Conservation (phyloP, 2,797 vertebrate genomes). For the Halcyon smyrnensis region DNA sequence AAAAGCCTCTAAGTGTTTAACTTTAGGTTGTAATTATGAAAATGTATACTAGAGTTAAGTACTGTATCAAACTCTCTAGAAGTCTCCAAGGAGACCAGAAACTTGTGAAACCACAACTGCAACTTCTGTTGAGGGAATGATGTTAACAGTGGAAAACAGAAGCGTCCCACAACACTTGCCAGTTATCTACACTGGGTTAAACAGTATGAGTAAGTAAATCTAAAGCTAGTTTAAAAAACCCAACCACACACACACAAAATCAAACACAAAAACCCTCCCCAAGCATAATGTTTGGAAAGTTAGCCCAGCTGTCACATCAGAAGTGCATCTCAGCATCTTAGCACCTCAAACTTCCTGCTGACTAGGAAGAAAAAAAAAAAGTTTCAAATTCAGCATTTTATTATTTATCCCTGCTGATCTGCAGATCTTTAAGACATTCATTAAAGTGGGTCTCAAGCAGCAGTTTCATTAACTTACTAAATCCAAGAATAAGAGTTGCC, state of each 20-base stretch:
- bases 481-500: conserved; percentile 15
- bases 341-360: conserved; percentile 24
- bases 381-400: conserved; percentile 20
- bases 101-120: neutral
- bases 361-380: conserved; percentile 12
- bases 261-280: neutral
- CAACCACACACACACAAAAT: neutral
- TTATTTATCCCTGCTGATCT: conserved; percentile 9
- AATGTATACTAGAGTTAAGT: neutral
- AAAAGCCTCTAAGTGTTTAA: neutral
- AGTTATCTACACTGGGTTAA: neutral
- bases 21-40: neutral
- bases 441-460: neutral
- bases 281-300: neutral
- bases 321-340: conserved; percentile 16
- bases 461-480: conserved; percentile 30
- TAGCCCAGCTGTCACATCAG: conserved; percentile 14
- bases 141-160: neutral
- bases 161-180: neutral
- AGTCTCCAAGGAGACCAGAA: neutral
- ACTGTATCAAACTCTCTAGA: neutral
- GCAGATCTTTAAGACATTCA: conserved; percentile 13
- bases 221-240: neutral
- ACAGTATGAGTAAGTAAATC: neutral
- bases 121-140: neutral